Evolutionary conservation across 2,797 vertebrate genomes (phyloP), one percentile per base, ranked within the genome.

Genomic region (Pipistrellus kuhlii): DNA sequence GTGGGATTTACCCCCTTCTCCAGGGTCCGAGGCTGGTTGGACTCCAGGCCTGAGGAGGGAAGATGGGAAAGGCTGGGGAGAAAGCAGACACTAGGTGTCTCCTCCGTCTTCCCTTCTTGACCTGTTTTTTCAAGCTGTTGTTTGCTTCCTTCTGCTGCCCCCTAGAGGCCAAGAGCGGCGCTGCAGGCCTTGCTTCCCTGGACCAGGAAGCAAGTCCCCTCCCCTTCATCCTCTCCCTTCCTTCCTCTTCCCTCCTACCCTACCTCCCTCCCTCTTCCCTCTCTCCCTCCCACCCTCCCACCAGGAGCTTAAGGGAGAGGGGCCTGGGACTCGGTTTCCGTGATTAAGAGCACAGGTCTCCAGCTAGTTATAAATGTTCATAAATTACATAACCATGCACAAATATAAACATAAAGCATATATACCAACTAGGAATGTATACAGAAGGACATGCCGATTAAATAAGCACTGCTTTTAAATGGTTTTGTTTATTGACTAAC

Each of bases 131-230:
- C 17, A 83, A 57, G 41, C 38, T 30, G 32, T 41, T 8, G 51
- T 97, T 95, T 96, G 91, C 91, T 66, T 93, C 86, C 89, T 80
- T 96, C 87, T 96, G 90, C 97, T 96, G 87, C 89, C 96, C 59
- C 20, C 93, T 96, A 94, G 69, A 0, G 96, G 82, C 78, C n/a
- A 21, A 59, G 14, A 80, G 13, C n/a, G 6, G 86, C 10, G 17
- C 32, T 0, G 4, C 68, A 2, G 7, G 17, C 27, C 11, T 59
- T 69, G 25, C 38, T 90, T 46, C 12, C 6, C 8, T 0, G 12
- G 27, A 38, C 41, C 10, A 0, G 38, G 25, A 32, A 69, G 51
- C 32, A 38, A 81, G 23, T 9, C 38, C 20, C n/a, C 20, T 17
- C 5, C 17, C 23, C 25, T 5, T 5, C 12, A 5, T 30, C 20